Conservation (phyloP, 2,797 vertebrate genomes). For the Peromyscus eremicus region DNA sequence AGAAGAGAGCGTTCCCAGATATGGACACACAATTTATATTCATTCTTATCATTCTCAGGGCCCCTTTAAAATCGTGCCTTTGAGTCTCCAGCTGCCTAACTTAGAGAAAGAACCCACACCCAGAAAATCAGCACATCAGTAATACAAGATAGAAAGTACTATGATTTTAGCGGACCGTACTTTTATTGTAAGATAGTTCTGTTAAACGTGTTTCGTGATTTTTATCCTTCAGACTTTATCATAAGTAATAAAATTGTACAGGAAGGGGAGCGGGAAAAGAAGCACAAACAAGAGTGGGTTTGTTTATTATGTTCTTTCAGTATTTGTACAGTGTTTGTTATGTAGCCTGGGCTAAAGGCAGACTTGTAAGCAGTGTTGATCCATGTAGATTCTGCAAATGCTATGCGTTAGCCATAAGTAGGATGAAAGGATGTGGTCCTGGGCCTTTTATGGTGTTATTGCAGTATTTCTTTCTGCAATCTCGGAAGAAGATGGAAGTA, state of each 20-base stretch:
- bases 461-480: background rate
- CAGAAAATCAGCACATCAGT: background rate
- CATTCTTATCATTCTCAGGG: background rate
- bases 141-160: background rate
- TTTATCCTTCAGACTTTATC: constrained; percentile 15
- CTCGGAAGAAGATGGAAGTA: background rate
- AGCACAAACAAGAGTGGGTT: background rate
- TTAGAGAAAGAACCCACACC: background rate
- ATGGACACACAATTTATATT: background rate
- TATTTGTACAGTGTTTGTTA: background rate
- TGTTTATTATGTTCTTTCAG: background rate
- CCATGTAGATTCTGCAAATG: background rate
- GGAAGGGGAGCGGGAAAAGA: background rate
- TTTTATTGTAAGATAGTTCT: constrained; percentile 4
- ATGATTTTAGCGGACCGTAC: background rate
- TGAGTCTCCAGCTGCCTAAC: background rate
- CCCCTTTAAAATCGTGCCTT: background rate
- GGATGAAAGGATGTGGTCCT: background rate
- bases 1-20: background rate
- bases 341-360: background rate
- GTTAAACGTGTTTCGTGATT: background rate
- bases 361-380: background rate
- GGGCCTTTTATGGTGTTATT: background rate
- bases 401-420: background rate
- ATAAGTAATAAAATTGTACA: background rate